Percentiles rank a stretch among this genome's conserved stretches.
Conservation (phyloP, 2,113 vertebrate species). For the Pseudonaja textilis region DNA sequence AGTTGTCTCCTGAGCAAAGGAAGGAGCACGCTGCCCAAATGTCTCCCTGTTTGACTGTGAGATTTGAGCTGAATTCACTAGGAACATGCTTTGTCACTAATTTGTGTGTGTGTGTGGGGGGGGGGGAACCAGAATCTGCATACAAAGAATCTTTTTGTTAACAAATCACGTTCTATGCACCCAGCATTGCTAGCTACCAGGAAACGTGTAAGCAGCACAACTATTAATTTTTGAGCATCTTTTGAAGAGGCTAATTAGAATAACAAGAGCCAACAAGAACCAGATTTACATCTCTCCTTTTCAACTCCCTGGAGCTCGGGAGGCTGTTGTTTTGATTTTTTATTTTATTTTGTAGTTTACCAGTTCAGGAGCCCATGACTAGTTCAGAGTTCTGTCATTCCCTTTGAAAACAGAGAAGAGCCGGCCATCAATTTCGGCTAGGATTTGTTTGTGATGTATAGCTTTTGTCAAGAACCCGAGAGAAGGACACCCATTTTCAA, state of each 20-base stretch:
- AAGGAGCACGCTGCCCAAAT: neutral
- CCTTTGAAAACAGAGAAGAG: conserved; percentile 1
- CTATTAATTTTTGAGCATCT: neutral
- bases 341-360: neutral
- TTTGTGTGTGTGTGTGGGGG: too few species aligned
- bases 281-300: conserved; percentile 5
- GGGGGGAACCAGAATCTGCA: neutral
- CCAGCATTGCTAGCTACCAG: neutral
- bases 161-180: neutral
- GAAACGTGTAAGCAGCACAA: neutral
- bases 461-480: conserved; percentile 26
- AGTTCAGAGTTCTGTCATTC: conserved; percentile 17
- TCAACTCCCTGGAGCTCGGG: neutral
- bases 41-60: neutral
- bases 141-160: neutral
- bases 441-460: conserved; percentile 7
- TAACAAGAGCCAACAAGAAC: conserved; percentile 2
- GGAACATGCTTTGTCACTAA: neutral
- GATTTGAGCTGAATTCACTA: neutral
- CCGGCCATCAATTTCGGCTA: conserved; percentile 14
- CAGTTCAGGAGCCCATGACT: conserved; percentile 17
- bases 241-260: conserved; percentile 15
- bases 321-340: conserved; percentile 2
- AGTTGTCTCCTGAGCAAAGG: neutral
- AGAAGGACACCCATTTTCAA: conserved; percentile 25